Evolutionary conservation across 2,888 invertebrate genomes (phyloP).

Genomic region (Hydroisotoma schaefferi): DNA sequence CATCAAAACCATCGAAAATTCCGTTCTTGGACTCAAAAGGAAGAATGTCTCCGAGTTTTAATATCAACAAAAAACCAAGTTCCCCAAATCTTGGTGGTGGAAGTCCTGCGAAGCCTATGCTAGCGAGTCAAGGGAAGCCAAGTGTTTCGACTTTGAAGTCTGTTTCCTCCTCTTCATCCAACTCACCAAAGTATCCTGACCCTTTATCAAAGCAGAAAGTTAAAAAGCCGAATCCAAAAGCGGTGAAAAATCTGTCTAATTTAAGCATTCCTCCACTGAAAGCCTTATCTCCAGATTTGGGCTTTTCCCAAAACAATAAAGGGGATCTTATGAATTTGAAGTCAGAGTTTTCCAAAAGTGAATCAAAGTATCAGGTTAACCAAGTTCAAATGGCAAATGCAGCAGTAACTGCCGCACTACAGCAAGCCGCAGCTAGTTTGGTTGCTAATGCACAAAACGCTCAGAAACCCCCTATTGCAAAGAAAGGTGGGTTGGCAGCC

Average conservation of each 20-base stretch:
- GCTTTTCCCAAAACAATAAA: background rate
- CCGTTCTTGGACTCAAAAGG: constrained; percentile 11
- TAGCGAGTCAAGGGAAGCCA: constrained; percentile 38
- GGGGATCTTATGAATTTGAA: constrained; percentile 5
- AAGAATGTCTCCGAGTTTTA: constrained; percentile 8
- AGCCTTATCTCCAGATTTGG: background rate
- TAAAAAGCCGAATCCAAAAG: constrained; percentile 6
- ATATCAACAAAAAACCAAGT: constrained; percentile 8
- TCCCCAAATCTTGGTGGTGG: background rate
- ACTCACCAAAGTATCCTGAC: constrained; percentile 11
- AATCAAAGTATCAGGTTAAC: constrained; percentile 8
- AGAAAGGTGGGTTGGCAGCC: constrained; percentile 67
- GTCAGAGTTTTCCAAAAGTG: constrained; percentile 9
- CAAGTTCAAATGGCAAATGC: constrained; percentile 23
- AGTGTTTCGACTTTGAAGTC: constrained; percentile 47
- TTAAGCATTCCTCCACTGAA: constrained; percentile 8
- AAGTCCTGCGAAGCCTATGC: background rate
- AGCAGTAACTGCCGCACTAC: constrained; percentile 28
- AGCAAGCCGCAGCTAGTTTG: constrained; percentile 22
- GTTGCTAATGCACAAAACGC: constrained; percentile 4
- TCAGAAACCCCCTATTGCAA: constrained; percentile 19
- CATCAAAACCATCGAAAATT: constrained; percentile 8
- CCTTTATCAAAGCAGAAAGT: constrained; percentile 3
- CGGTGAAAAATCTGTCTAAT: constrained; percentile 1
- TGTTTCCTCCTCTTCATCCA: constrained; percentile 34